These are phyloP conservation scores for Tenualosa ilisha DNA, from an alignment of 2,797 vertebrate genomes.

Conservation along the genomic window DNA sequence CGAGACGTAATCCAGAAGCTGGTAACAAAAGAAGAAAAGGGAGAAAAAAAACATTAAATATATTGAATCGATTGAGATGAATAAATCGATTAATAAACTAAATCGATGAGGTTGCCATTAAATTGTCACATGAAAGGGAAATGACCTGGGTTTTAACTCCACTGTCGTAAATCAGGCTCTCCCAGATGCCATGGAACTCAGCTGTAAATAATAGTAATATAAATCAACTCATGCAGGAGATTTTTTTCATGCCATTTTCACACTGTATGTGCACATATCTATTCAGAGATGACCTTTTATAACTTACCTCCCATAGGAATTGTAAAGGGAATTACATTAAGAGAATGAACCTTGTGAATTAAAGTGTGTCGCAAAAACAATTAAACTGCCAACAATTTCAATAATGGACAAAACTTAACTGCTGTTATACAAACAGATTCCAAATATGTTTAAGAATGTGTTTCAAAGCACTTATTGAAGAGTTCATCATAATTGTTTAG, in stretches of 20 bases:
- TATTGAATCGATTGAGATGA: background rate
- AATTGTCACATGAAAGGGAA: constrained; percentile 15
- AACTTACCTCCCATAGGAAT: too few relatives aligned
- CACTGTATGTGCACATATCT: background rate
- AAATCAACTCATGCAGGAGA: background rate
- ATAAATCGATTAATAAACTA: background rate
- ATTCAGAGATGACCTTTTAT: too few relatives aligned
- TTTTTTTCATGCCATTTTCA: too few relatives aligned
- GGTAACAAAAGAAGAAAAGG: constrained; percentile 35
- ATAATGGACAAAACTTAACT: background rate
- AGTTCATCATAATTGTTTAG: background rate
- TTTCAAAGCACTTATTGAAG: background rate
- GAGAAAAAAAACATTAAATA: background rate
- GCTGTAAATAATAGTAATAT: constrained; percentile 66
- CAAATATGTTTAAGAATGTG: background rate
- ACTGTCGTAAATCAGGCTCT: constrained; percentile 90
- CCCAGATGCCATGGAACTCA: constrained; percentile 97
- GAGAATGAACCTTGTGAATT: too few relatives aligned
- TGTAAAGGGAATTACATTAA: too few relatives aligned
- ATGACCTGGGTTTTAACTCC: constrained; percentile 92
- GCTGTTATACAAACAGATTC: background rate
- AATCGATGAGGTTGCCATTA: background rate
- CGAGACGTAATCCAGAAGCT: constrained; percentile 95
- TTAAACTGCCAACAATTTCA: background rate
- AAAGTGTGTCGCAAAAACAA: too few relatives aligned